A percentile compares a stretch with the other conserved stretches of the same genome.
These are phyloP conservation scores for Choloepus hoffmanni DNA, from an alignment of 2,113 vertebrate genomes.

Conservation along the genomic window DNA sequence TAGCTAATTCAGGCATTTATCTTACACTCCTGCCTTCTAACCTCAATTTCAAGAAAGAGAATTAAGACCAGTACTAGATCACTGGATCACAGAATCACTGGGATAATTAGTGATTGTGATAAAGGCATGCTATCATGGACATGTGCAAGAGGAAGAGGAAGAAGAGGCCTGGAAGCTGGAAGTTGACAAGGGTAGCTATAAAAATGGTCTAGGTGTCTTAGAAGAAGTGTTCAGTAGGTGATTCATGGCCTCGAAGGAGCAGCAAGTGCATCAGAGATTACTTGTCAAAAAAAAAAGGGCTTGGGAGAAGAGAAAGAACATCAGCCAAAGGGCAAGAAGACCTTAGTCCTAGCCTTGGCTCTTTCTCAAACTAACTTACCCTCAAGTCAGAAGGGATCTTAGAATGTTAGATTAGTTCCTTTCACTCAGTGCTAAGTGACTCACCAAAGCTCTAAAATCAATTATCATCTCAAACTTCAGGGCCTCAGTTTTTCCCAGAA, in stretches of 20 bases:
- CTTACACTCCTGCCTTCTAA: background rate
- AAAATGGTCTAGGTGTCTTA: background rate
- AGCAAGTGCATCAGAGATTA: background rate
- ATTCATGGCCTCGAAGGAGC: background rate
- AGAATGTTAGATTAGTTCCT: background rate
- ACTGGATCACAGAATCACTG: background rate
- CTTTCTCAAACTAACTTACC: background rate
- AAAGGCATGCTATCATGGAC: background rate
- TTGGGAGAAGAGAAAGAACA: background rate
- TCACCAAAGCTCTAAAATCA: background rate
- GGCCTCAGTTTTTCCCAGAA: background rate
- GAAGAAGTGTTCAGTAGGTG: background rate
- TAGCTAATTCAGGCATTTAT: background rate
- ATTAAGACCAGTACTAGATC: slow-evolving; percentile 2
- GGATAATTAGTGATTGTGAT: background rate
- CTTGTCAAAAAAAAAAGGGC: background rate
- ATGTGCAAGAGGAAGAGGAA: background rate
- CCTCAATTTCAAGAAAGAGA: background rate
- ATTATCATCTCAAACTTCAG: background rate
- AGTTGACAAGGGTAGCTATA: background rate
- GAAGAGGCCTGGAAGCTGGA: background rate
- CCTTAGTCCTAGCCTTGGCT: background rate
- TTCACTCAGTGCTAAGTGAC: background rate
- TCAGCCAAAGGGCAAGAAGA: background rate
- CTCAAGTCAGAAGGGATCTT: background rate